Evolutionary conservation across 2,797 vertebrate genomes (phyloP), one percentile per base, ranked within the genome.

Genomic region (Pogonophryne albipinna): DNA sequence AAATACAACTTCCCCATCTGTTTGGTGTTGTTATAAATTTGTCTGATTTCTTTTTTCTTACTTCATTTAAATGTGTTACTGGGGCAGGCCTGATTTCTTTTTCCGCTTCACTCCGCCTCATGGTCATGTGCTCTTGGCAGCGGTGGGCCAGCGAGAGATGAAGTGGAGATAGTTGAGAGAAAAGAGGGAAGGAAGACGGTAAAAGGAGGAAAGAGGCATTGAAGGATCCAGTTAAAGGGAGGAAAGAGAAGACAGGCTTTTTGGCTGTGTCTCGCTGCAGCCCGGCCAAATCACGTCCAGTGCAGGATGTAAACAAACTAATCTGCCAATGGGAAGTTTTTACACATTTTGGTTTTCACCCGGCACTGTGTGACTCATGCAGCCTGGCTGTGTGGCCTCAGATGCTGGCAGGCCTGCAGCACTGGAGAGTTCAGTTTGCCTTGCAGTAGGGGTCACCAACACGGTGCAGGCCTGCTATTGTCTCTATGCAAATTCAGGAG

Each of bases 241-340:
- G 80, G 78, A 66, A 87, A 80, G 77, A 84, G 79, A 82, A 76
- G 74, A 84, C 65, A 58, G 70, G 72, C 78, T 68, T 76, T 76
- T 84, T 91, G 91, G 89, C 88, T 72, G 82, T 53, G 68, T 78
- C 72, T 61, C 10, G 49, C 47, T 61, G 65, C 80, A 59, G 72
- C 68, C 57, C 17, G 75, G 87, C 85, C 87, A 91, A 91, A 90
- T 91, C 86, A 71, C 82, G 51, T 92, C 90, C 79, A 89, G 82
- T 6, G 81, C 88, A 92, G 90, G 90, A 93, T 93, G 92, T 94
- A 93, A 94, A 93, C 92, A 94, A 89, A 88, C 74, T 65, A 67
- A 87, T 85, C 73, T 89, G 91, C 93, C 90, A 92, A 82, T 70
- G 78, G 67, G 82, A 82, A 69, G 76, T 76, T 92, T 92, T 93